Conservation (phyloP, 2,113 vertebrate species). For the Cephalopterus ornatus region DNA sequence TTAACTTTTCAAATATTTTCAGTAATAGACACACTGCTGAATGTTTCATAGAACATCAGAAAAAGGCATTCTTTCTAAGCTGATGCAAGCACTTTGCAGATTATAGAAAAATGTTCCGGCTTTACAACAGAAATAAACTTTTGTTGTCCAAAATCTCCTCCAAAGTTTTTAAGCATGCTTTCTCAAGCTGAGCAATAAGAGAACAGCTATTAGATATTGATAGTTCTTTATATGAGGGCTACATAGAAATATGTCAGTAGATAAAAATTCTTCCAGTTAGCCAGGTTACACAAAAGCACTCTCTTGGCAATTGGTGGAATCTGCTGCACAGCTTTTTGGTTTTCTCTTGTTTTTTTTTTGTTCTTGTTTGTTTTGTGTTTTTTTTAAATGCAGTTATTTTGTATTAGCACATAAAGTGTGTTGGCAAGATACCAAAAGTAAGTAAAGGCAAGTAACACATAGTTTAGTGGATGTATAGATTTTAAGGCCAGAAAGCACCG, state of each 20-base stretch:
- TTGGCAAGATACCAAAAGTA: background rate
- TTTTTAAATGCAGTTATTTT: background rate
- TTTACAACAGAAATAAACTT: background rate
- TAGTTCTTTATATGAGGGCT: background rate
- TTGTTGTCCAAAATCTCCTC: background rate
- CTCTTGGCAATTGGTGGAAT: background rate
- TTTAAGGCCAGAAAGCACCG: background rate
- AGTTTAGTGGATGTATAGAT: background rate
- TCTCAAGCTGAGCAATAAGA: background rate
- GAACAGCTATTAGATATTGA: background rate
- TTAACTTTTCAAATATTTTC: background rate
- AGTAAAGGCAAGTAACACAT: background rate
- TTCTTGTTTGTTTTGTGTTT: too few relatives aligned
- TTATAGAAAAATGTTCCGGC: background rate
- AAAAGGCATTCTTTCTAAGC: background rate
- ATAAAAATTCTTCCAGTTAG: background rate
- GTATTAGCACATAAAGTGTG: background rate
- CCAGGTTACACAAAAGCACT: background rate
- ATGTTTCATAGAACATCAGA: background rate
- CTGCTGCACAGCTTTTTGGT: background rate
- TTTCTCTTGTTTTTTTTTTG: background rate
- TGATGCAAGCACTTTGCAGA: background rate
- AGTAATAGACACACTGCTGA: background rate
- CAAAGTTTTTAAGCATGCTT: background rate
- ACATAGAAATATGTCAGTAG: background rate